phyloP scores from a whole-genome alignment of 2,888 invertebrate species.

The Cactoblastis cactorum region DNA sequence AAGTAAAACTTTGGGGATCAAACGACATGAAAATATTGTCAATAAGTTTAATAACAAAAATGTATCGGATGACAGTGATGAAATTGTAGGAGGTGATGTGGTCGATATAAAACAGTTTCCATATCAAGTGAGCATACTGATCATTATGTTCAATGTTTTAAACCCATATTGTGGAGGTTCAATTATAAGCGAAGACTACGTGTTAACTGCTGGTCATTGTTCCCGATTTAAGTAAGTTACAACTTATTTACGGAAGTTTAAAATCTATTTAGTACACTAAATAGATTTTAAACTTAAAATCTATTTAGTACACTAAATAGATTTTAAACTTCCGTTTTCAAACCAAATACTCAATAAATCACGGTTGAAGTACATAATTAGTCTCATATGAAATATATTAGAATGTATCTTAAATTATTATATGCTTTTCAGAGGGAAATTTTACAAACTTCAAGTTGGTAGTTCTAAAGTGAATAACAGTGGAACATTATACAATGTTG shows the following conservation, averaged over 20 bases:
- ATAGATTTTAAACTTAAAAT: no score
- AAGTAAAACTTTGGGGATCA: neutral
- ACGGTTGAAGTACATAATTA: no score
- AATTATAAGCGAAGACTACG: neutral
- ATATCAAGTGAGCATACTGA: neutral
- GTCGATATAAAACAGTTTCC: neutral
- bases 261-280: no score
- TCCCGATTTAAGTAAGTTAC: neutral
- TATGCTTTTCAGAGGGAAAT: neutral
- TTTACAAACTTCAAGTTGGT: neutral
- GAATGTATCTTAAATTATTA: no score
- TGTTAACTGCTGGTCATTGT: constrained; percentile 1
- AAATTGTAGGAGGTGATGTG: neutral
- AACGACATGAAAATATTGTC: neutral
- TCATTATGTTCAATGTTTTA: neutral
- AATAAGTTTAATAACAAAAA: neutral
- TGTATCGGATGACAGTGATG: neutral
- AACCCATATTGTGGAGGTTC: neutral
- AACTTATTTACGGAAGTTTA: no score
- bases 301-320: no score
- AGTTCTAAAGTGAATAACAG: neutral
- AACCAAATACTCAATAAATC: no score
- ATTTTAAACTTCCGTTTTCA: no score
- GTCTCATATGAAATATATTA: no score
- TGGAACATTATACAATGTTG: neutral